phyloP scores from a whole-genome alignment of 2,888 invertebrate species.

The Drosophila atripex region DNA sequence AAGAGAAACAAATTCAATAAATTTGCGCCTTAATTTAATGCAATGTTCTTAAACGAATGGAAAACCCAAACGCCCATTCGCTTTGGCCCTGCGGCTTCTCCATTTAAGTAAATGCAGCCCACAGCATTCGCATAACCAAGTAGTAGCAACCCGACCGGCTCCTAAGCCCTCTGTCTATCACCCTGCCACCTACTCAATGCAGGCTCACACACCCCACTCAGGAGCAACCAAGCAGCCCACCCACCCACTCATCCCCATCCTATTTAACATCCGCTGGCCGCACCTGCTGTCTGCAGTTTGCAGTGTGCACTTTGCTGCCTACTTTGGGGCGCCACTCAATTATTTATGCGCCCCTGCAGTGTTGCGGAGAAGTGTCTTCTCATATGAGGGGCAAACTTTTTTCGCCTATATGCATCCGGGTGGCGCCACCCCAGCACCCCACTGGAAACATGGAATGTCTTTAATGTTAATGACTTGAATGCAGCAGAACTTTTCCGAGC shows the following conservation, averaged over 20 bases:
- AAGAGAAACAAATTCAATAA: neutral
- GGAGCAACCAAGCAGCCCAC: neutral
- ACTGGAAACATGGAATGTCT: conserved; percentile 62
- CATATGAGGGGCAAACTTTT: conserved; percentile 41
- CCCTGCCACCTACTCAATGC: conserved; percentile 9
- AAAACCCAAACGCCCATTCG: conserved; percentile 27
- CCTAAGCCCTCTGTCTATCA: conserved; percentile 2
- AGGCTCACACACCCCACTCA: neutral
- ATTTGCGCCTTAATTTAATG: conserved; percentile 4
- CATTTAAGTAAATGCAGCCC: conserved; percentile 47
- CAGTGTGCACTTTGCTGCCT: conserved; percentile 59
- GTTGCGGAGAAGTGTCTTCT: conserved; percentile 28
- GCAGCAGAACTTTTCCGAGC: conserved; percentile 62
- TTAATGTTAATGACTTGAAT: conserved; percentile 73
- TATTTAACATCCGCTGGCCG: conserved; percentile 46
- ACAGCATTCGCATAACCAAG: conserved; percentile 64
- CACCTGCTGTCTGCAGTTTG: conserved; percentile 68
- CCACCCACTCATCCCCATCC: conserved; percentile 11
- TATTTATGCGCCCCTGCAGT: conserved; percentile 72
- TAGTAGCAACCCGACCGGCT: conserved; percentile 10
- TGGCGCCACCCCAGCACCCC: conserved; percentile 1
- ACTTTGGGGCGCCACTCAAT: conserved; percentile 73
- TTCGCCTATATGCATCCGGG: conserved; percentile 13
- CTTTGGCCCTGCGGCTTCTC: conserved; percentile 27
- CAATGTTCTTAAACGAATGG: conserved; percentile 9